Evolutionary conservation across 2,113 vertebrate genomes (phyloP).

Genomic region (Mohoua ochrocephala): DNA sequence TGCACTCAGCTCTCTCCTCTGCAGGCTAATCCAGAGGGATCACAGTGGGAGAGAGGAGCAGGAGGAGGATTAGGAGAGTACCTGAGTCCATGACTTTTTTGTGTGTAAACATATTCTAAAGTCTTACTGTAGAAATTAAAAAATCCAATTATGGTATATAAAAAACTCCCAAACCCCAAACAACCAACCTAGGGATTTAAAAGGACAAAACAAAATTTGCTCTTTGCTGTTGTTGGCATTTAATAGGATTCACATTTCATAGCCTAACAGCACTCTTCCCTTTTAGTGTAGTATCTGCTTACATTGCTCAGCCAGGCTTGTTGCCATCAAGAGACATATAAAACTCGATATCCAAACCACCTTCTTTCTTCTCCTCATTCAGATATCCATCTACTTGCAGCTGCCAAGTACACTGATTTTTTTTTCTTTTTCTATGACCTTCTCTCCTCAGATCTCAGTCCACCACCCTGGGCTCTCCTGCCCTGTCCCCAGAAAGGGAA

Average conservation of each 20-base stretch:
- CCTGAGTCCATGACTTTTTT: not conserved
- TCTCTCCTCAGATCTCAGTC: not conserved
- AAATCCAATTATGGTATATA: not conserved
- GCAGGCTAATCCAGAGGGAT: not conserved
- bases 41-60: not conserved
- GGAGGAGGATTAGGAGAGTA: not conserved
- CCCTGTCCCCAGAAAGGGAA: not conserved
- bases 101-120: not conserved
- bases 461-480: too few species aligned
- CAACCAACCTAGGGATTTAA: not conserved
- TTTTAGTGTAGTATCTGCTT: not conserved
- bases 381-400: not conserved
- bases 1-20: not conserved
- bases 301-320: not conserved
- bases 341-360: not conserved
- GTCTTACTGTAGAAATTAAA: not conserved
- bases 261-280: not conserved
- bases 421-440: not conserved
- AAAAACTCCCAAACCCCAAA: not conserved
- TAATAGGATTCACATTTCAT: not conserved
- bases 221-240: not conserved
- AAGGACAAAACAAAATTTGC: not conserved
- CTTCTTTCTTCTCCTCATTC: not conserved
- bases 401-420: not conserved
- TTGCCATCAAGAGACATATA: not conserved